Percentiles rank a stretch among this genome's conserved stretches.
Conservation (phyloP, 2,797 vertebrate species). For the Pseudotriccus pelzelni region DNA sequence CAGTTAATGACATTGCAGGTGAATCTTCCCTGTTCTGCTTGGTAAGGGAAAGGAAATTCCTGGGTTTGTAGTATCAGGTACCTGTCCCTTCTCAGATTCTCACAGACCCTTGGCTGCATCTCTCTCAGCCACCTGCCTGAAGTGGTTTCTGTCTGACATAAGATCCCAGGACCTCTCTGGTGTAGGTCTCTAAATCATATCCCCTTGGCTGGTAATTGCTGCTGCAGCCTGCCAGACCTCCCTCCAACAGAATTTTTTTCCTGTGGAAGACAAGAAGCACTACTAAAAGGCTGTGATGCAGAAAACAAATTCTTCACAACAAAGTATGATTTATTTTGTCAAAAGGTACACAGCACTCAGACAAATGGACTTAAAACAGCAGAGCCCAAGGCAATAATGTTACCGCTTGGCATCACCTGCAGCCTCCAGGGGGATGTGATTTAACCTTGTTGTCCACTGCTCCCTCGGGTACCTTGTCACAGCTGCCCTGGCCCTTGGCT, state of each 20-base stretch:
- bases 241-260: neutral
- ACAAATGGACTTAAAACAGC: neutral
- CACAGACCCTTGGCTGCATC: neutral
- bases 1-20: neutral
- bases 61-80: neutral
- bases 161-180: neutral
- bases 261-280: neutral
- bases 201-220: neutral
- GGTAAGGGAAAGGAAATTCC: neutral
- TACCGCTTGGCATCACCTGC: neutral
- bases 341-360: neutral
- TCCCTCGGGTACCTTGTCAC: neutral
- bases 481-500: neutral
- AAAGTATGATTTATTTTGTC: conserved; percentile 12
- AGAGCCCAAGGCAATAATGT: neutral
- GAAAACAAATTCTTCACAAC: conserved; percentile 16
- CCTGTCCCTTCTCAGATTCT: neutral
- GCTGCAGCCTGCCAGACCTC: neutral
- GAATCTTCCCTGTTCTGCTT: neutral
- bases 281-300: neutral
- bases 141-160: neutral
- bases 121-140: neutral
- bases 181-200: neutral
- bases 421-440: neutral
- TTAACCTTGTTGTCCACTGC: neutral